Percentiles rank a stretch among this genome's conserved stretches.
phyloP scores from a whole-genome alignment of 2,113 vertebrate genomes.

The Vulpes vulpes region DNA sequence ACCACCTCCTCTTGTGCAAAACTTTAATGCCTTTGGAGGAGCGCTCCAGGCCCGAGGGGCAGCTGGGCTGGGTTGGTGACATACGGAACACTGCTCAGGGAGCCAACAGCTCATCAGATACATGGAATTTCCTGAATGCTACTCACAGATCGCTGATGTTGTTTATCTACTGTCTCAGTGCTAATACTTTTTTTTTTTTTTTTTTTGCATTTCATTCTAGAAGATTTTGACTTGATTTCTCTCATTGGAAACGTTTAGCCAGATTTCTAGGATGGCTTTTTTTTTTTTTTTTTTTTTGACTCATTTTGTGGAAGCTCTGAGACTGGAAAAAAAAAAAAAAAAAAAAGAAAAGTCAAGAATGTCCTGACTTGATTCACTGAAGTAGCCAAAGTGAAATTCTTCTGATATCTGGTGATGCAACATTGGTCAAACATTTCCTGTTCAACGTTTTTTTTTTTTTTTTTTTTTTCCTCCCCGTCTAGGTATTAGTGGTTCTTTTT shows the following conservation, averaged over 20 bases:
- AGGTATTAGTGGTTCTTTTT: constrained; percentile 83
- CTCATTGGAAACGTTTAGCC: constrained; percentile 59
- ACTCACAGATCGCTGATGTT: constrained; percentile 79
- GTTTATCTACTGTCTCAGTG: constrained; percentile 85
- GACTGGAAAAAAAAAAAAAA: constrained; percentile 25
- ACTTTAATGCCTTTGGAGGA: constrained; percentile 75
- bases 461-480: not conserved
- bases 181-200: constrained; percentile 33
- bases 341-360: not conserved
- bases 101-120: constrained; percentile 90
- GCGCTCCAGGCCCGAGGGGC: constrained; percentile 72
- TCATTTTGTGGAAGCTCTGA: constrained; percentile 36
- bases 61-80: constrained; percentile 83
- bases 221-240: constrained; percentile 72
- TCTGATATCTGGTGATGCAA: constrained; percentile 88
- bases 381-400: constrained; percentile 86
- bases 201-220: constrained; percentile 44
- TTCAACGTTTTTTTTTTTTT: constrained; percentile 73
- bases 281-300: not conserved
- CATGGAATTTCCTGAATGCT: constrained; percentile 89
- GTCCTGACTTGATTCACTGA: constrained; percentile 77
- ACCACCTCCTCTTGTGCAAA: constrained; percentile 23
- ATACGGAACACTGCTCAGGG: constrained; percentile 84
- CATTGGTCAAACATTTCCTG: constrained; percentile 88
- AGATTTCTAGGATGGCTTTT: not conserved